Percentiles rank a stretch among this genome's conserved stretches.
Conservation (phyloP, 2,113 vertebrate species). For the Brachypteracias leptosomus region DNA sequence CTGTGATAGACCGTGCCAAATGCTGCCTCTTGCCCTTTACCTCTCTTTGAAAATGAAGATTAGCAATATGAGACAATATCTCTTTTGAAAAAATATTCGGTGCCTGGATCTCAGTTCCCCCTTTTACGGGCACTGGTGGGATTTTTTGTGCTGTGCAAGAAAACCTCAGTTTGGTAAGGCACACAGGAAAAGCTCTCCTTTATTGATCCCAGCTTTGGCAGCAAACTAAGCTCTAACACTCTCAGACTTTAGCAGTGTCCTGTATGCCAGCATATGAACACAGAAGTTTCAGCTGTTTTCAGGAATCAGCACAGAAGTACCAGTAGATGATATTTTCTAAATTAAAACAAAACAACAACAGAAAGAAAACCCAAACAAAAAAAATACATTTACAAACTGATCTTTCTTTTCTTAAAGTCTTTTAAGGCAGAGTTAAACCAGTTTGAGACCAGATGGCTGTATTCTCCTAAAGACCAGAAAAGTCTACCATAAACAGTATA, state of each 20-base stretch:
- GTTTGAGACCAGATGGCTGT: background rate
- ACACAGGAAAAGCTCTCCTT: background rate
- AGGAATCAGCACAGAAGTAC: background rate
- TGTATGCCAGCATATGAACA: background rate
- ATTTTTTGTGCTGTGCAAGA: background rate
- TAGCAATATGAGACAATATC: background rate
- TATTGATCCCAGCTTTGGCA: background rate
- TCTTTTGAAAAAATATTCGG: background rate
- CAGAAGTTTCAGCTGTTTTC: background rate
- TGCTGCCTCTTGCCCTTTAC: background rate
- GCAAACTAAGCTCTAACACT: background rate
- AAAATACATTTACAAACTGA: accelerated
- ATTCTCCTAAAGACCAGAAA: background rate
- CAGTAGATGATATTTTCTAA: background rate
- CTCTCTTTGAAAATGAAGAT: background rate
- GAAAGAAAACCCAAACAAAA: background rate
- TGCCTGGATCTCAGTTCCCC: background rate
- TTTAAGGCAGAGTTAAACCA: background rate
- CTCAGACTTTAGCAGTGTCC: background rate
- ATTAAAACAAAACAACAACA: background rate
- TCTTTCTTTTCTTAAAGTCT: background rate
- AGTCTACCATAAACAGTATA: background rate
- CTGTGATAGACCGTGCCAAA: background rate
- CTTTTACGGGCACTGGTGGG: background rate
- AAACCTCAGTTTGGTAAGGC: background rate